Percentiles rank a stretch among this genome's conserved stretches.
Evolutionary conservation across 1,140 invertebrate genomes (phyloP).

Genomic region (Agrilus planipennis): DNA sequence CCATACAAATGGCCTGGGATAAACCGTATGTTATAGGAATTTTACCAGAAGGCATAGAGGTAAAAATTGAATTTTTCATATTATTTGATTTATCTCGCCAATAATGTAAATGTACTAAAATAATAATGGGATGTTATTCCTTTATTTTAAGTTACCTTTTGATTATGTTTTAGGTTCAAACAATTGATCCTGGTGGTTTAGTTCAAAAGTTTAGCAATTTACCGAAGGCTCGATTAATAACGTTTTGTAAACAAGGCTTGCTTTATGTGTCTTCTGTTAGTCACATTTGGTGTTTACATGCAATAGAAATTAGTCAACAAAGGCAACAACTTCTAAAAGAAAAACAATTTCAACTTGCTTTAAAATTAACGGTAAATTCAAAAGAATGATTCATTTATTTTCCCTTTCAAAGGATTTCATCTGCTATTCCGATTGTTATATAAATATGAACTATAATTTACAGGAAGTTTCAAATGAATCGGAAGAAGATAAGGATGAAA

Average conservation of each 20-base stretch:
- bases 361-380: slow-evolving; percentile 73
- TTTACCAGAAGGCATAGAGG: slow-evolving; percentile 66
- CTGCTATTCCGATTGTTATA: background rate
- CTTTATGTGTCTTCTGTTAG: slow-evolving; percentile 78
- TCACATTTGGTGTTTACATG: slow-evolving; percentile 74
- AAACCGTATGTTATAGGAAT: slow-evolving; percentile 82
- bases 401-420: background rate
- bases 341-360: slow-evolving; percentile 89
- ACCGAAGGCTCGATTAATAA: slow-evolving; percentile 50
- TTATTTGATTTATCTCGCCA: slow-evolving; percentile 54
- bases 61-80: slow-evolving; percentile 49
- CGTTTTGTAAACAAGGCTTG: slow-evolving; percentile 56
- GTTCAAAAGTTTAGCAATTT: slow-evolving; percentile 69
- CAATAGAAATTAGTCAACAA: slow-evolving; percentile 68
- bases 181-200: slow-evolving; percentile 51
- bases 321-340: slow-evolving; percentile 68
- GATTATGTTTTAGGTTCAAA: slow-evolving; percentile 34
- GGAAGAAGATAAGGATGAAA: slow-evolving; percentile 65
- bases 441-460: too few species aligned
- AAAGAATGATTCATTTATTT: background rate
- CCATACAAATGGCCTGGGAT: slow-evolving; percentile 71
- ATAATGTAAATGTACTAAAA: too few species aligned
- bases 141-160: slow-evolving; percentile 13
- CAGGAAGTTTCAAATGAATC: slow-evolving; percentile 76
- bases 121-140: background rate